These are phyloP conservation scores for Cyanoliseus patagonus DNA, from an alignment of 2,113 vertebrate species.

Conservation along the genomic window DNA sequence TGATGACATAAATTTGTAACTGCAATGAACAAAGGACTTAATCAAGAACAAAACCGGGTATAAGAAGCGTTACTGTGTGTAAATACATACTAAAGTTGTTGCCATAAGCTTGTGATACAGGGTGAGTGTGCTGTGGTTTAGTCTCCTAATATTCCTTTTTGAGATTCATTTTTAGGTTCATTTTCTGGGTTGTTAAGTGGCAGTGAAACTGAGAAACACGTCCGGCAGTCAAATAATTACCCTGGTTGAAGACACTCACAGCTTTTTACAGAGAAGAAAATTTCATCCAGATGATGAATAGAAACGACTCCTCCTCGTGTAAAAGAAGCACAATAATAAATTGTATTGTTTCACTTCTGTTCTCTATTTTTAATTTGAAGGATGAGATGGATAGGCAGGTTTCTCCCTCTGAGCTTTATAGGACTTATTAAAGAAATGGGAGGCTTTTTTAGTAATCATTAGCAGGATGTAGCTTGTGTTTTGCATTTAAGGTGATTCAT, in stretches of 20 bases:
- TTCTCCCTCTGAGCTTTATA: neutral
- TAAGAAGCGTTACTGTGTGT: neutral
- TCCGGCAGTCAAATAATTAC: neutral
- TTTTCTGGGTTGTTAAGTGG: neutral
- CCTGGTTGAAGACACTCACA: neutral
- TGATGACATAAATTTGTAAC: constrained; percentile 48
- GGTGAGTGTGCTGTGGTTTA: neutral
- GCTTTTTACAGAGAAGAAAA: constrained; percentile 20
- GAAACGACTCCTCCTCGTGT: neutral
- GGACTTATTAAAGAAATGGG: neutral
- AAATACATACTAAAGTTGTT: constrained; percentile 47
- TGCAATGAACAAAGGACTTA: constrained; percentile 43
- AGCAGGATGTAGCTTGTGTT: neutral
- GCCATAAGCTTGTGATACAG: neutral
- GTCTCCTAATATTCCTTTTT: neutral
- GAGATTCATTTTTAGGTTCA: neutral
- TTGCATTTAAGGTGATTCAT: neutral
- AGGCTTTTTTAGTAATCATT: neutral
- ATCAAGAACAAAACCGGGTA: constrained; percentile 4
- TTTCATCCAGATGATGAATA: constrained; percentile 45
- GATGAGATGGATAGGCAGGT: neutral
- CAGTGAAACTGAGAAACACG: neutral
- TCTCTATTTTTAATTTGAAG: constrained; percentile 21
- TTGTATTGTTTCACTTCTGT: constrained; percentile 7
- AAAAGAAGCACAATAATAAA: constrained; percentile 1